phyloP scores from a whole-genome alignment of 2,888 invertebrate genomes.

The Hirtodrosophila histrioides region DNA sequence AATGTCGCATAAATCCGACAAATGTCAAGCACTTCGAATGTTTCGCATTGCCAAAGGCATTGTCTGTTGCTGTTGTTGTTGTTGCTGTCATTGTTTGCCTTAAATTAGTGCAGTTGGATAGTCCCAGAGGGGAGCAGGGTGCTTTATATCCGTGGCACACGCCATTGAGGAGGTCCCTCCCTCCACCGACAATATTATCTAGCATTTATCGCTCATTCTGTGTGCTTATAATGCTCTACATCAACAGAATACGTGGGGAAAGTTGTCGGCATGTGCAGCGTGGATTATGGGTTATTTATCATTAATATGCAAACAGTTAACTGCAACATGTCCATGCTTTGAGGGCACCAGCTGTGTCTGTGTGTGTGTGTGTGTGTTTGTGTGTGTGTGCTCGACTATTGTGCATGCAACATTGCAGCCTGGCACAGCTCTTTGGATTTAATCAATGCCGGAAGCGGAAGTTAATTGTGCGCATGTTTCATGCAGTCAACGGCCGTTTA shows the following conservation, averaged over 20 bases:
- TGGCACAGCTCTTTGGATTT: conserved; percentile 34
- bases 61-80: conserved; percentile 7
- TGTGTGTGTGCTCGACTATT: conserved; percentile 28
- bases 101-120: conserved; percentile 37
- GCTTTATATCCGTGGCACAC: not conserved
- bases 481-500: conserved; percentile 43
- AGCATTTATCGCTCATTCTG: conserved; percentile 62
- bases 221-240: conserved; percentile 17
- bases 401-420: conserved; percentile 37
- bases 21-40: conserved; percentile 36
- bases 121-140: too few relatives aligned
- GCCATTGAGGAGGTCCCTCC: conserved; percentile 35
- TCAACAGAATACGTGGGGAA: conserved; percentile 13
- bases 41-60: conserved; percentile 18
- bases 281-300: conserved; percentile 67
- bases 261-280: conserved; percentile 18
- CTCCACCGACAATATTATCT: conserved; percentile 57
- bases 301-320: conserved; percentile 75
- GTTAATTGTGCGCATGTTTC: conserved; percentile 70
- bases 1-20: conserved; percentile 39
- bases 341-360: conserved; percentile 1
- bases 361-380: conserved; percentile 21
- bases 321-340: conserved; percentile 42
- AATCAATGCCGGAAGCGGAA: conserved; percentile 78
- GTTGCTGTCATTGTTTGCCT: conserved; percentile 32